Conservation (phyloP, 2,888 invertebrate species). For the Pasiphila rectangulata region DNA sequence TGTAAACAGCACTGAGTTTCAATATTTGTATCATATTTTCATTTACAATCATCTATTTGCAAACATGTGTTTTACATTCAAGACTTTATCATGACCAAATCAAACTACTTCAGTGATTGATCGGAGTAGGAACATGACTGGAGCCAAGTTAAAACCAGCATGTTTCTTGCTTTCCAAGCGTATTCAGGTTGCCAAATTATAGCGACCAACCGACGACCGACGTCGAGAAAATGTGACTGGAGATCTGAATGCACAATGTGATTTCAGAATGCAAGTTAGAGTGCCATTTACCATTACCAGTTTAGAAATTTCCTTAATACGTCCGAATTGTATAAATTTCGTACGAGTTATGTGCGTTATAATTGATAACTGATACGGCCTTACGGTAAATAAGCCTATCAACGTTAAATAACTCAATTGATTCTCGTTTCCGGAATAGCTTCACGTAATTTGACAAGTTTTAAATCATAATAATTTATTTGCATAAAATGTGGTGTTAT, state of each 20-base stretch:
- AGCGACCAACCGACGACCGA: conserved; percentile 10
- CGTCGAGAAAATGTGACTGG: conserved; percentile 22
- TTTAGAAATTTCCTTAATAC: conserved; percentile 26
- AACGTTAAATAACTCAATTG: too few relatives aligned
- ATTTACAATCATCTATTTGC: too few relatives aligned
- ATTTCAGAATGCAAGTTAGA: conserved; percentile 21
- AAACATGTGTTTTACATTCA: too few relatives aligned
- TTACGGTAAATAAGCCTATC: too few relatives aligned
- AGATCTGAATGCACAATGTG: conserved; percentile 20
- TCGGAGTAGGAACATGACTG: conserved; percentile 11
- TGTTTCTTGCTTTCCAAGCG: conserved; percentile 13
- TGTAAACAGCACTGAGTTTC: neutral
- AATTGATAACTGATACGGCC: too few relatives aligned
- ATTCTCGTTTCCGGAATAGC: too few relatives aligned
- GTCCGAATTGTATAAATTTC: conserved; percentile 16
- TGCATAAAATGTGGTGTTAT: too few relatives aligned
- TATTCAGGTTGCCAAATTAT: conserved; percentile 21
- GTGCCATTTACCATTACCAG: conserved; percentile 15
- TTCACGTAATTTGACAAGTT: too few relatives aligned
- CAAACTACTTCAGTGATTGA: conserved; percentile 2
- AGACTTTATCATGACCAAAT: neutral
- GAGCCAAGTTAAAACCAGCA: conserved; percentile 17
- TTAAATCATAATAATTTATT: too few relatives aligned
- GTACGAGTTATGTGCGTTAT: conserved; percentile 15
- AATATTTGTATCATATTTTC: too few relatives aligned